phyloP scores from a whole-genome alignment of 2,888 invertebrate genomes.

The Dioctria rufipes region DNA sequence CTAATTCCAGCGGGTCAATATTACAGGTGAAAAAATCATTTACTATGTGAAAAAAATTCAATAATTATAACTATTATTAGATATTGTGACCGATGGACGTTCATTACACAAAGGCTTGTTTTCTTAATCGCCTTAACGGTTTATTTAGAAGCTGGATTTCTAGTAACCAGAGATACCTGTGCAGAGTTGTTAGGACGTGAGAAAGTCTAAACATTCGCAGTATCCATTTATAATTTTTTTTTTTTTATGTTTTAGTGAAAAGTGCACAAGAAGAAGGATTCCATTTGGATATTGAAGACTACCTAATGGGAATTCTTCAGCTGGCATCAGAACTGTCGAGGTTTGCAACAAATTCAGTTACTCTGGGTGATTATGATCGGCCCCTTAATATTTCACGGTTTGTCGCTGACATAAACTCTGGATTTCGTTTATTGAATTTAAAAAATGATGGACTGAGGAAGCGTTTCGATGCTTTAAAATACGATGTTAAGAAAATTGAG shows the following conservation, averaged over 20 bases:
- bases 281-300: slow-evolving; percentile 93
- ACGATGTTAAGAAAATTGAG: slow-evolving; percentile 95
- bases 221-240: slow-evolving; percentile 30
- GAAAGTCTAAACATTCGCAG: slow-evolving; percentile 62
- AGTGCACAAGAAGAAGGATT: slow-evolving; percentile 80
- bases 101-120: slow-evolving; percentile 84
- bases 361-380: slow-evolving; percentile 85
- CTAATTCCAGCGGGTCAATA: slow-evolving; percentile 85
- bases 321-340: slow-evolving; percentile 88
- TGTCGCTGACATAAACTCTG: slow-evolving; percentile 89
- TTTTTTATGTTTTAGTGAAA: slow-evolving; percentile 75
- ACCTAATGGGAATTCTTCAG: slow-evolving; percentile 85
- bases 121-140: slow-evolving; percentile 84
- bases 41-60: slow-evolving; percentile 16
- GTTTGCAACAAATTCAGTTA: slow-evolving; percentile 88
- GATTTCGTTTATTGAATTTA: slow-evolving; percentile 89
- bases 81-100: slow-evolving; percentile 91
- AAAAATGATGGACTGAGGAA: slow-evolving; percentile 92
- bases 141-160: slow-evolving; percentile 84
- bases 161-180: slow-evolving; percentile 82
- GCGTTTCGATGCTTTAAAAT: slow-evolving; percentile 89
- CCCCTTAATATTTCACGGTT: slow-evolving; percentile 90
- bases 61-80: slow-evolving; percentile 68
- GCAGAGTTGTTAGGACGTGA: slow-evolving; percentile 85
- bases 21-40: slow-evolving; percentile 75